phyloP scores from a whole-genome alignment of 2,888 invertebrate species.

The Eupithecia tripunctaria region DNA sequence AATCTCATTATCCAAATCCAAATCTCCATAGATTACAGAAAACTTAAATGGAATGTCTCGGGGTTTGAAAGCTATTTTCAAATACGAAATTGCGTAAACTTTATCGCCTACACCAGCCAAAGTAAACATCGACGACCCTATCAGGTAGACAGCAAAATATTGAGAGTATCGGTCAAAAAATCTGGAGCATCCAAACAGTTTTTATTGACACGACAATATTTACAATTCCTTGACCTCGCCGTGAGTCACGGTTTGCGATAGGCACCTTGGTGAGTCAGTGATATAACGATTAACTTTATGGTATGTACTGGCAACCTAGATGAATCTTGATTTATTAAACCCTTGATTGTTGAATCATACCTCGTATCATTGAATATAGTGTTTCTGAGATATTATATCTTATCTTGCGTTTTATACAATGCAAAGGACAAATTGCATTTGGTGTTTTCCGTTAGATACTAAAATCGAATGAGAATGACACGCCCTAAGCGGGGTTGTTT shows the following conservation, averaged over 20 bases:
- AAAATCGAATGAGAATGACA: not conserved
- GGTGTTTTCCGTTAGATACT: not conserved
- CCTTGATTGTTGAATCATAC: slow-evolving; percentile 9
- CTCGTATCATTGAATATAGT: not conserved
- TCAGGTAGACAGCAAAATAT: slow-evolving; percentile 23
- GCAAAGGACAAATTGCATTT: not conserved
- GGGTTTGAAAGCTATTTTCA: no score
- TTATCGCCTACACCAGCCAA: not conserved
- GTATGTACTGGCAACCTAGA: slow-evolving; percentile 10
- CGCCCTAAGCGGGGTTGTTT: not conserved
- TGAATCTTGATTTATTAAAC: slow-evolving; percentile 18
- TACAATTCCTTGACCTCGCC: slow-evolving; percentile 56
- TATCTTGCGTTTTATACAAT: not conserved
- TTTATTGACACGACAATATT: slow-evolving; percentile 52
- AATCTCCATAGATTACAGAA: no score
- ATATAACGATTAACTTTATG: slow-evolving; percentile 39
- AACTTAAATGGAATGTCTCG: no score
- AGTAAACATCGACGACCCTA: slow-evolving; percentile 12
- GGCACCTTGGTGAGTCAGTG: slow-evolving; percentile 49
- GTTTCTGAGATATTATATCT: not conserved
- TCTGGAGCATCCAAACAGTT: slow-evolving; percentile 45
- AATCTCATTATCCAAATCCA: no score
- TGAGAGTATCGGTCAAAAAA: slow-evolving; percentile 40
- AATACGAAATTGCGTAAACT: not conserved
- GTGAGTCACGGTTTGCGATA: slow-evolving; percentile 52